Evolutionary conservation across 1,140 invertebrate genomes (phyloP).

Genomic region (Drosophila mojavensis): DNA sequence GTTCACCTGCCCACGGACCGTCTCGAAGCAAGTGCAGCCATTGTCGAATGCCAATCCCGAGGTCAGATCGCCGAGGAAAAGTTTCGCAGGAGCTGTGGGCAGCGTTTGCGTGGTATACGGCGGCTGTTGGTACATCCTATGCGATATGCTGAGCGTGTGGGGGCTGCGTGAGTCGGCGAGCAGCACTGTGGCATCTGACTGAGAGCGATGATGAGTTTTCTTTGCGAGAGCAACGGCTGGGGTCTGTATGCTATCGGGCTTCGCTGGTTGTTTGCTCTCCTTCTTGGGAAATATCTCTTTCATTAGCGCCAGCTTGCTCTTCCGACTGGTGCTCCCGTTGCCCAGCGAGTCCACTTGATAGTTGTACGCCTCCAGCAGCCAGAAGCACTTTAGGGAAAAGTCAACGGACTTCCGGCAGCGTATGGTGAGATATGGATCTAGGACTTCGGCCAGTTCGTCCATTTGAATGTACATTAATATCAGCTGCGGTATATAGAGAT

Average conservation of each 20-base stretch:
- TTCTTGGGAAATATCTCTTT: constrained; percentile 81
- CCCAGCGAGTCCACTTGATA: constrained; percentile 74
- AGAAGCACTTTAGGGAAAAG: constrained; percentile 97
- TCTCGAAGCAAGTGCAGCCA: constrained; percentile 93
- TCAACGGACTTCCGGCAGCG: constrained; percentile 97
- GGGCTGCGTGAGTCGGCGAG: constrained; percentile 73
- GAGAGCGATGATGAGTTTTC: constrained; percentile 89
- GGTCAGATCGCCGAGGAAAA: constrained; percentile 94
- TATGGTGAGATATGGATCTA: constrained; percentile 97
- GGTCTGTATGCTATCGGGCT: constrained; percentile 19
- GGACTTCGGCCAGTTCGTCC: constrained; percentile 96
- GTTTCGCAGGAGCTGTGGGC: constrained; percentile 85
- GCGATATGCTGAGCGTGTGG: constrained; percentile 71
- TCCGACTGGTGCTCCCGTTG: constrained; percentile 55
- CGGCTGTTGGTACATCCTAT: constrained; percentile 83
- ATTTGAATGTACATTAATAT: constrained; percentile 99
- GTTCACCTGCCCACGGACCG: constrained; percentile 88
- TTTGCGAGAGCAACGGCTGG: constrained; percentile 62
- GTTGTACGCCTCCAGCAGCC: constrained; percentile 96
- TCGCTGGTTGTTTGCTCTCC: constrained; percentile 66
- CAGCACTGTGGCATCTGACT: constrained; percentile 93
- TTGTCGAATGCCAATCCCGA: constrained; percentile 98
- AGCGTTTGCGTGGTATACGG: constrained; percentile 76
- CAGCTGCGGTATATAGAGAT: constrained; percentile 98
- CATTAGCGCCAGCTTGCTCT: constrained; percentile 84